Evolutionary conservation across 2,797 vertebrate species (phyloP), one percentile per base, ranked within the genome.

Genomic region (Mus minutoides): DNA sequence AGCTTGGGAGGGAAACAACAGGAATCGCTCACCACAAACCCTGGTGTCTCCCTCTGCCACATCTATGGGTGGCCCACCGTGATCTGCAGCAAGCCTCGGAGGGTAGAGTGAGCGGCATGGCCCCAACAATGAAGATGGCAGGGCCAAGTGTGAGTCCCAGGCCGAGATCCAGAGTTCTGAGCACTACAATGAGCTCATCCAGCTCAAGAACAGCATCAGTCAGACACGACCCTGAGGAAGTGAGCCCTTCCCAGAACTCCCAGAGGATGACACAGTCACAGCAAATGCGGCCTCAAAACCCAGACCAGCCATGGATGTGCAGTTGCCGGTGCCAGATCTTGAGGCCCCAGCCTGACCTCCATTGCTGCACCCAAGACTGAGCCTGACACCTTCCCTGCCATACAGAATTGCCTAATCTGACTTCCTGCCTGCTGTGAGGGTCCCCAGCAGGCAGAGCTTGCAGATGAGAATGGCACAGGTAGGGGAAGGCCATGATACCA

Each of bases 141-240:
- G 98, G 0, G 99, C 99, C 0, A 99, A 99, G 90, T 99, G 99
- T n/a, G 98, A 99, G 94, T 99, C 99, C 0, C 98, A 98, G 6
- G 99, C 99, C 0, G 99, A 99, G 98, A 99, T 99, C 98, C 99
- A 99, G 98, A 99, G 99, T 17, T 97, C 99, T 0, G 99, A 99
- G 77, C 99, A 99, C 95, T 99, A 99, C 98, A 99, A 99, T 6
- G 99, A 99, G 98, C 99, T 99, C 97, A 99, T 99, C 98, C 99
- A 99, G 98, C 99, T 99, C 37, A 99, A 98, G 98, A 99, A 98
- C 26, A 98, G 99, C 34, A 99, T 99, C 98, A 99, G 99, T 97
- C 99, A 99, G 9, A 99, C 99, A 1, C 99, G 99, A 73, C 99
- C 99, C 88, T 99, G 97, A 97, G 98, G 97, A 13, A 98, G 88